Conservation (phyloP, 2,113 vertebrate species). For the Nycticryphes semicollaris region DNA sequence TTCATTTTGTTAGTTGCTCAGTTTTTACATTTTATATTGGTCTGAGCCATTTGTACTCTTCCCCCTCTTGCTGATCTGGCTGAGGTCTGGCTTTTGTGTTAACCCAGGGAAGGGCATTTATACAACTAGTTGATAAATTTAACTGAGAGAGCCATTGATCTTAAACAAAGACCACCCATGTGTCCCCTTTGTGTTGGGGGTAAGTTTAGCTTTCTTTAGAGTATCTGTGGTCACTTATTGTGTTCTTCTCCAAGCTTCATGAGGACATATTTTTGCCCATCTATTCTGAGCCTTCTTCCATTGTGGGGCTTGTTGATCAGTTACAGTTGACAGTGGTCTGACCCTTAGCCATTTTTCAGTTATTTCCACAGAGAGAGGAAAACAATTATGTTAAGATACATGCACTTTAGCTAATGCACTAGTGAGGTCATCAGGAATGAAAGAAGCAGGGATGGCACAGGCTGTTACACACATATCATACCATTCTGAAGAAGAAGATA, state of each 20-base stretch:
- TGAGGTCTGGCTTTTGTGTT: not conserved
- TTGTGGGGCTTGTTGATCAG: not conserved
- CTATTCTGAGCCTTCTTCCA: not conserved
- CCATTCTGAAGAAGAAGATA: not conserved
- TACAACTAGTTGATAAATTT: not conserved
- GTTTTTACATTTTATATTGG: not conserved
- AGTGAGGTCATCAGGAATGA: slow-evolving; percentile 36
- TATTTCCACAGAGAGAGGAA: not conserved
- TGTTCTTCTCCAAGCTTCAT: not conserved
- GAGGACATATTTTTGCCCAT: not conserved
- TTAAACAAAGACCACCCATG: not conserved
- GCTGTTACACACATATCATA: not conserved
- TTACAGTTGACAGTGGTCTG: not conserved
- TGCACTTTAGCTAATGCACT: slow-evolving; percentile 43
- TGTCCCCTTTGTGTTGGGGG: not conserved
- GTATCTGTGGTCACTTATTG: not conserved
- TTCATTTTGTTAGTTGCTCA: not conserved
- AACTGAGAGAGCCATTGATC: not conserved
- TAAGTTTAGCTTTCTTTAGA: not conserved
- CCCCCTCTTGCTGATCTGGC: not conserved
- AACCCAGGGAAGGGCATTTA: not conserved
- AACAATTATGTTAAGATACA: slow-evolving; percentile 19
- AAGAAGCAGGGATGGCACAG: not conserved
- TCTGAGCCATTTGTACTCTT: not conserved
- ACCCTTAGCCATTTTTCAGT: not conserved